These are phyloP conservation scores for Linnaemya vulpina DNA, from an alignment of 2,888 invertebrate species.

Conservation along the genomic window DNA sequence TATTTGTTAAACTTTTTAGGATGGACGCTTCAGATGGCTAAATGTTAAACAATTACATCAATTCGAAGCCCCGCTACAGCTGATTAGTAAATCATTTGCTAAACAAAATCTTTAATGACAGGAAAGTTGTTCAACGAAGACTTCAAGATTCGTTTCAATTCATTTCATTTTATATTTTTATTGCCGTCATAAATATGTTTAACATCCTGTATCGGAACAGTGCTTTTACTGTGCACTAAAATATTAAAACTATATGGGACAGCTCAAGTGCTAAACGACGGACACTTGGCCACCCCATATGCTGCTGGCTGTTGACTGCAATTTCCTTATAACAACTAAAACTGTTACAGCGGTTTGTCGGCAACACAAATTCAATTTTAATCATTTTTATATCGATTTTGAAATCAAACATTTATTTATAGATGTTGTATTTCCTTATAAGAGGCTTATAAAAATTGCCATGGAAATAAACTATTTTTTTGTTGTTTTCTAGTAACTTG, in stretches of 20 bases:
- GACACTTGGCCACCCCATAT: slow-evolving; percentile 35
- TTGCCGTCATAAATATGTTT: slow-evolving; percentile 6
- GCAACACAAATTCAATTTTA: slow-evolving; percentile 18
- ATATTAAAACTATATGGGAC: slow-evolving; percentile 12
- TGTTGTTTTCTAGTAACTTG: not conserved
- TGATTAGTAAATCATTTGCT: too few species aligned
- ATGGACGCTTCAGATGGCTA: too few species aligned
- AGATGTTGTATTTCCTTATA: not conserved
- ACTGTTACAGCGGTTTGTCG: slow-evolving; percentile 42
- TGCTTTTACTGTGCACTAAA: not conserved
- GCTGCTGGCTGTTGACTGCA: slow-evolving; percentile 10
- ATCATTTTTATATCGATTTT: not conserved
- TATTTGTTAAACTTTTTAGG: too few species aligned
- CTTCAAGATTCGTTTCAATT: not conserved
- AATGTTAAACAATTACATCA: too few species aligned
- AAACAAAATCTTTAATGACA: not conserved
- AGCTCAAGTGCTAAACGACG: slow-evolving; percentile 2
- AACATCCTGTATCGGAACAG: slow-evolving; percentile 14
- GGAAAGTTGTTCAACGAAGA: not conserved
- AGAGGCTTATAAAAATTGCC: slow-evolving; percentile 8
- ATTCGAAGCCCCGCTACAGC: not conserved
- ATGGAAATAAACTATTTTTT: not conserved
- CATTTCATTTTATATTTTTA: not conserved
- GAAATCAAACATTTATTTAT: slow-evolving; percentile 5
- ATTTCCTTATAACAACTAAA: slow-evolving; percentile 6